phyloP scores from a whole-genome alignment of 2,113 vertebrate species.

The Picathartes gymnocephalus region DNA sequence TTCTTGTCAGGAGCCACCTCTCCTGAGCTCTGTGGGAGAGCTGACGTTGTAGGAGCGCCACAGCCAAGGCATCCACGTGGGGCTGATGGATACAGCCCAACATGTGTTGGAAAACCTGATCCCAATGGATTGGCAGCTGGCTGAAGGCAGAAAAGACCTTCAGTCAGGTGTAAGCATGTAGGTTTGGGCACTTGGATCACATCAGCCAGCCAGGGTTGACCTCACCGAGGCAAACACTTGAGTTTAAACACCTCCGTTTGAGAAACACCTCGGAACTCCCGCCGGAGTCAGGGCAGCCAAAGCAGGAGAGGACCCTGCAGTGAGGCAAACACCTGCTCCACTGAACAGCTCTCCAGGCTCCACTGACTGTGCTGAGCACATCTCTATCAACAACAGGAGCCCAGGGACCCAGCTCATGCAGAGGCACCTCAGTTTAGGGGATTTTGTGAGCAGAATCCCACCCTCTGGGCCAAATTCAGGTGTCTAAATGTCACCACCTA shows the following conservation, averaged over 20 bases:
- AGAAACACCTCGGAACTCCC: background rate
- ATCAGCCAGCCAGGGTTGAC: background rate
- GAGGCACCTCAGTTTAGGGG: background rate
- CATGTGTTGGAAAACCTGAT: background rate
- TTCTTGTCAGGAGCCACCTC: background rate
- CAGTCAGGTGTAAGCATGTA: background rate
- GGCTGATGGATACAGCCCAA: background rate
- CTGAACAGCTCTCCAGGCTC: background rate
- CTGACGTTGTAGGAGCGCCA: background rate
- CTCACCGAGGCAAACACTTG: background rate
- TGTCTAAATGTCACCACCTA: background rate
- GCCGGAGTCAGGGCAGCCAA: background rate
- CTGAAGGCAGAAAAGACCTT: background rate
- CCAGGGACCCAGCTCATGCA: background rate
- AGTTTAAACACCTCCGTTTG: background rate
- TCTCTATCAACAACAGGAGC: background rate
- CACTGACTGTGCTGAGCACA: background rate
- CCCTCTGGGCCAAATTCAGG: background rate
- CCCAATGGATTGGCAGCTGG: background rate
- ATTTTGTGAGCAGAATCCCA: background rate
- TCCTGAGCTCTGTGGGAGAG: background rate
- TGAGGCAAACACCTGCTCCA: background rate
- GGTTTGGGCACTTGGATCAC: background rate
- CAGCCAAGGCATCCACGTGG: background rate
- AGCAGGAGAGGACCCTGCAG: background rate